Base-by-base conservation (phyloP, 2,888 invertebrate species). In the Xiphydria camelus region DNA sequence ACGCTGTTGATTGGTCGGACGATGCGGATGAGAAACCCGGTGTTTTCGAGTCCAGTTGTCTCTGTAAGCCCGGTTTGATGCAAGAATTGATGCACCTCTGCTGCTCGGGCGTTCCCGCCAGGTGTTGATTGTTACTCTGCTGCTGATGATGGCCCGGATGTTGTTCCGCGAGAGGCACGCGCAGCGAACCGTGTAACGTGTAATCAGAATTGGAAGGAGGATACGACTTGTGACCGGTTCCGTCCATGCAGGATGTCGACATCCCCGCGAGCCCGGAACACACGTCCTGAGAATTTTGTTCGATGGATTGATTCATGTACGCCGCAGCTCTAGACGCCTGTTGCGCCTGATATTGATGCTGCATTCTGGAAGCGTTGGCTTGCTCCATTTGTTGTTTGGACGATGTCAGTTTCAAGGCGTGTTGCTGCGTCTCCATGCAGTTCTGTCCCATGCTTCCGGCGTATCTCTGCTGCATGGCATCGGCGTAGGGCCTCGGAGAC, bases 381-480 rank as follows among this genome's bases (percentile, higher is more conserved):
- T 61, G 58, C 25, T 67, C 65, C 40, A 54, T 42, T 34, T 64
- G 62, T 31, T 56, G 44, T 37, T 56, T 59, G 7, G 57, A 50
- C 4, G 55, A 47, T 4, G 49, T 17, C n/a, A 47, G 46, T 37
- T 50, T 55, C 15, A 47, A 6, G 4, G 47, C n/a, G 17, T 54
- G 56, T n/a, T n/a, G n/a, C 34, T 62, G 61, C 12, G 42, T 46
- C 9, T 69, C 64, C 33, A 59, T 45, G 40, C 50, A 61, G 45
- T 59, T 64, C 44, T 62, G 66, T 25, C 49, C 22, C 35, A 49
- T 31, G 10, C 39, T 54, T 6, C 54, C 46, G 3, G 53, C 41
- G 45, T 63, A 70, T 38, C 61, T 64, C 31, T 61, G 66, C 21
- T 59, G 57, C 49, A 50, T 57, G 37, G 55, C 55, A 45, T 66